Evolutionary conservation across 2,113 vertebrate species (phyloP), one percentile per base, ranked within the genome.

Genomic region (Zosterops japonicus): DNA sequence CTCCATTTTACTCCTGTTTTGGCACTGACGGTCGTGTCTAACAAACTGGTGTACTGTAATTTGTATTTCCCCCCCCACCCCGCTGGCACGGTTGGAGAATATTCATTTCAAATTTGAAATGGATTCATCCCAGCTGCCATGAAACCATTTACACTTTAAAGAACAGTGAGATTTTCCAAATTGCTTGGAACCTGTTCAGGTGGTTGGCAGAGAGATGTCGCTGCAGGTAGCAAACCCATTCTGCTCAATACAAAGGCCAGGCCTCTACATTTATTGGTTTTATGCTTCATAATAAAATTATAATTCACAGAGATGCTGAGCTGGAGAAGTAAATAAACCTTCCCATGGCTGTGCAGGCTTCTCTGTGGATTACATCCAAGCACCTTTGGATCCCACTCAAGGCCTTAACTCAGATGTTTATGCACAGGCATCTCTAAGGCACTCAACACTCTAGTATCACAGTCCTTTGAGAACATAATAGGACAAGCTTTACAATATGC

Each of bases 141-240:
- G 78, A 92, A 95, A 76, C 35, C 90, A 89, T 89, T 94, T 89
- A 71, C 0, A 1, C 72, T 65, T 90, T 89, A 72, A 93, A 93
- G 53, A 91, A 90, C 31, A 67, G 64, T 0, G 1, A 94, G 57
- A 53, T 67, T 81, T 91, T 96, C 95, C 90, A 95, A 97, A 97
- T 94, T 85, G 77, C 84, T 95, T 96, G 95, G 96, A 93, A 61
- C 61, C 13, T 23, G 27, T 95, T 96, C 94, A 93, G 88, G 22
- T 57, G 23, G 42, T 68, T 95, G 88, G 86, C 92, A 87, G 72
- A 87, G 53, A 75, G 57, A 90, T 83, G 81, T 92, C 0, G 2
- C 61, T 87, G 78, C 68, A 89, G 89, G 92, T 95, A 96, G 60
- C 21, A 79, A 78, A 89, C 12, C 25, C 69, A 28, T 84, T 92